Conservation (phyloP, 1,140 invertebrate genomes). For the Drosophila subobscura region DNA sequence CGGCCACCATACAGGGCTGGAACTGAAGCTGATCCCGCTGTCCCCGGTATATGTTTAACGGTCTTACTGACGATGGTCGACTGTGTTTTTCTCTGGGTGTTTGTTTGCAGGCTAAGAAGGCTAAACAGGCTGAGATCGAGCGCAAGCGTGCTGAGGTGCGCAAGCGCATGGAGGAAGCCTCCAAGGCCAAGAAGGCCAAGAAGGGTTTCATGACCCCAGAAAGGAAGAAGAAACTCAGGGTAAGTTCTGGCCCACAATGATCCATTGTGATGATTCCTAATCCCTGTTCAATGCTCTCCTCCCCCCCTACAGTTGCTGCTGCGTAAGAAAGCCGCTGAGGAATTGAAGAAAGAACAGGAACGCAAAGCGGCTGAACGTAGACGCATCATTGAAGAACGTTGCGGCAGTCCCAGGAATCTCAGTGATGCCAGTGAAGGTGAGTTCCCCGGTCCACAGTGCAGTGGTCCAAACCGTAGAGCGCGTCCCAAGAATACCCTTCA, state of each 20-base stretch:
- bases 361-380: conserved; percentile 98
- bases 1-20: neutral
- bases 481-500: no score
- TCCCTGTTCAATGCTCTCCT: no score
- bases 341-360: conserved; percentile 99
- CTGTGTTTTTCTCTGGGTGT: conserved; percentile 3
- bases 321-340: conserved; percentile 99
- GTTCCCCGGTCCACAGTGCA: conserved; percentile 56
- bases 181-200: conserved; percentile 97
- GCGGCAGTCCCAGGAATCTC: conserved; percentile 94
- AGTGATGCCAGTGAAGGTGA: conserved; percentile 97
- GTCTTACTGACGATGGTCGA: conserved; percentile 7
- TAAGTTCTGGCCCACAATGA: conserved; percentile 84
- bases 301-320: conserved; percentile 90
- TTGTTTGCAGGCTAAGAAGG: conserved; percentile 91
- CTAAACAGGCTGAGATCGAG: conserved; percentile 96
- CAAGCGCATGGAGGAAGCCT: conserved; percentile 97
- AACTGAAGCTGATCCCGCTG: no score
- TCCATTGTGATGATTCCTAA: neutral
- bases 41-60: conserved; percentile 3
- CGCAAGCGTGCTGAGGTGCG: conserved; percentile 97
- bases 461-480: neutral
- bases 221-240: conserved; percentile 99
- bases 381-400: conserved; percentile 97
- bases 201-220: conserved; percentile 99